Percentiles rank a stretch among this genome's conserved stretches.
Evolutionary conservation across 2,797 vertebrate genomes (phyloP).

Genomic region (Smutsia gigantea): DNA sequence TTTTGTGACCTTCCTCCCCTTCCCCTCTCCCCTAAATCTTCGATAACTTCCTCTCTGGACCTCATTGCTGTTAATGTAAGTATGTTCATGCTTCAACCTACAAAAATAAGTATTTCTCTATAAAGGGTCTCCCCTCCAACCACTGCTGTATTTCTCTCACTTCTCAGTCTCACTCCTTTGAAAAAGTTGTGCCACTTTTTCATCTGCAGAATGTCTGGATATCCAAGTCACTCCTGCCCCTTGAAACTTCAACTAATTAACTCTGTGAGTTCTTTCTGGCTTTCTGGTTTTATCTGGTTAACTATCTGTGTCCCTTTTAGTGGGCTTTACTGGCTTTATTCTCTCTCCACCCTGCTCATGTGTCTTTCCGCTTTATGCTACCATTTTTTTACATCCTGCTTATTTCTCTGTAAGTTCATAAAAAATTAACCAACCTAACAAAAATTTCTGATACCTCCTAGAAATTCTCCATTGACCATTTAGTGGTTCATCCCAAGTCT

Average conservation of each 20-base stretch:
- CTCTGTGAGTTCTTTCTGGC: too few species aligned
- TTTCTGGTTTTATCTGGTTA: too few species aligned
- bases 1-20: not conserved
- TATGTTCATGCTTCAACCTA: not conserved
- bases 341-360: too few species aligned
- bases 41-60: not conserved
- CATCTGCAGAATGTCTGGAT: not conserved
- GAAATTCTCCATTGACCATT: not conserved
- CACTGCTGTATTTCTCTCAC: not conserved
- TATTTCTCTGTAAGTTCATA: not conserved
- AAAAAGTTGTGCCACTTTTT: not conserved
- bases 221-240: too few species aligned
- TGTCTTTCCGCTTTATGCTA: not conserved
- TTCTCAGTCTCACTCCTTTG: not conserved
- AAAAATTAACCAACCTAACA: not conserved
- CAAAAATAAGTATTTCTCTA: not conserved
- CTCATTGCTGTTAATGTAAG: not conserved
- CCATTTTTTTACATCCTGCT: not conserved
- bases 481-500: not conserved
- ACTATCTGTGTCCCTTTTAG: too few species aligned
- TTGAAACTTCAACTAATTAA: too few species aligned
- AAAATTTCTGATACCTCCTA: not conserved
- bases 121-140: not conserved
- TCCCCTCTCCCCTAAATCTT: not conserved
- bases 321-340: too few species aligned